Percentiles rank a stretch among this genome's conserved stretches.
Evolutionary conservation across 2,888 invertebrate species (phyloP).

Genomic region (Parnassius apollo): DNA sequence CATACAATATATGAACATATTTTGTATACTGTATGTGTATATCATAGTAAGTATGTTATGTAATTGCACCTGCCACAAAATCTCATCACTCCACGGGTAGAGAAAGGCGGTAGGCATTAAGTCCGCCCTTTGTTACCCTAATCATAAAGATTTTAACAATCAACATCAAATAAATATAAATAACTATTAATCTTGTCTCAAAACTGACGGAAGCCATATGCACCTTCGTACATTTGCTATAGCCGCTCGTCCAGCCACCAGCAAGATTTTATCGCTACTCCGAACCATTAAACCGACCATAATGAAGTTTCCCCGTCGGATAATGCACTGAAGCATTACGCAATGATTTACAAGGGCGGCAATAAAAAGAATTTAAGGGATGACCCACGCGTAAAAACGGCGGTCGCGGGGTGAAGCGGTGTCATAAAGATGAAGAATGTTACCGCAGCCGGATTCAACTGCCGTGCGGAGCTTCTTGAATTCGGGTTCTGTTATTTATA

Average conservation of each 20-base stretch:
- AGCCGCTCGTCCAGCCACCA: conserved; percentile 52
- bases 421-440: conserved; percentile 76
- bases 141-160: too few relatives aligned
- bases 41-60: too few relatives aligned
- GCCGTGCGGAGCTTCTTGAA: conserved; percentile 33
- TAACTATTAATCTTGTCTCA: background rate
- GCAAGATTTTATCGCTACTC: conserved; percentile 79
- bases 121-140: too few relatives aligned
- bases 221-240: conserved; percentile 47
- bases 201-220: conserved; percentile 32
- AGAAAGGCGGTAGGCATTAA: too few relatives aligned
- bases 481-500: conserved; percentile 14
- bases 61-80: too few relatives aligned
- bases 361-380: conserved; percentile 81
- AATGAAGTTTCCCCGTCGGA: conserved; percentile 78
- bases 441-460: conserved; percentile 52
- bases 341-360: conserved; percentile 79
- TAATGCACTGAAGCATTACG: conserved; percentile 79
- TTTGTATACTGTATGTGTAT: too few relatives aligned
- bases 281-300: conserved; percentile 80
- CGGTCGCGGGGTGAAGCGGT: conserved; percentile 36
- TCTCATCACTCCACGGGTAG: too few relatives aligned
- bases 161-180: too few relatives aligned
- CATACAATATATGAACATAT: too few relatives aligned
- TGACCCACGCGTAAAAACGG: conserved; percentile 73